Base-by-base conservation (phyloP, 2,888 invertebrate genomes). In the Eledona agricola region DNA sequence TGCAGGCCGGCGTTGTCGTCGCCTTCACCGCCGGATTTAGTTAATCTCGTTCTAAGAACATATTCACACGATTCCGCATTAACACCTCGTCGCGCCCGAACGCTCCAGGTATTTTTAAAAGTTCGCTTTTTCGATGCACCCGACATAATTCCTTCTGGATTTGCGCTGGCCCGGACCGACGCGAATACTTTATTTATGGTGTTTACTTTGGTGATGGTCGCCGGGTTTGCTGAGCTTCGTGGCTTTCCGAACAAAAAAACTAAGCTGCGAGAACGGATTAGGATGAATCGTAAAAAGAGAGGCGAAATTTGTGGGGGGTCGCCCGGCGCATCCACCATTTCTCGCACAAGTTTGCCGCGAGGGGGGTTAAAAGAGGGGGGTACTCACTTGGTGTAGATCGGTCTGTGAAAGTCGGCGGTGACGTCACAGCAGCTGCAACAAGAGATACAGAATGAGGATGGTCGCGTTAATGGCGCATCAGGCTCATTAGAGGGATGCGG, bases 371-470 rank as follows among this genome's bases (percentile, higher is more conserved):
- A n/a, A 20, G 3, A 9, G 9, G 23, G 35, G 17, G 25, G 23
- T 19, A 67, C 71, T 70, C 60, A 72, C 71, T 68, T 64, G 58
- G 62, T 62, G 54, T 65, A 70, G 51, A 56, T 56, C 46, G 59
- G 59, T 26, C 58, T 57, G 56, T 57, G 57, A 46, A 58, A 60
- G 49, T 69, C 66, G 51, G 57, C 62, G 57, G 54, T 64, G 63
- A 66, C 68, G 66, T 69, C 70, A 63, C 66, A 69, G 62, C 65
- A 69, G 54, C 71, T 72, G 67, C 38, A 71, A 71, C 64, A 70
- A 69, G 62, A 65, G 42, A 62, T 49, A 62, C 58, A 60, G 62
- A 61, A 66, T 66, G 51, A 66, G 60, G 54, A 63, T 59, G 65
- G 66, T 58, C 59, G 43, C 49, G 61, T 63, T 64, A 67, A 64